Evolutionary conservation across 2,888 invertebrate species (phyloP).

Genomic region (Fissipunctia ypsillon): DNA sequence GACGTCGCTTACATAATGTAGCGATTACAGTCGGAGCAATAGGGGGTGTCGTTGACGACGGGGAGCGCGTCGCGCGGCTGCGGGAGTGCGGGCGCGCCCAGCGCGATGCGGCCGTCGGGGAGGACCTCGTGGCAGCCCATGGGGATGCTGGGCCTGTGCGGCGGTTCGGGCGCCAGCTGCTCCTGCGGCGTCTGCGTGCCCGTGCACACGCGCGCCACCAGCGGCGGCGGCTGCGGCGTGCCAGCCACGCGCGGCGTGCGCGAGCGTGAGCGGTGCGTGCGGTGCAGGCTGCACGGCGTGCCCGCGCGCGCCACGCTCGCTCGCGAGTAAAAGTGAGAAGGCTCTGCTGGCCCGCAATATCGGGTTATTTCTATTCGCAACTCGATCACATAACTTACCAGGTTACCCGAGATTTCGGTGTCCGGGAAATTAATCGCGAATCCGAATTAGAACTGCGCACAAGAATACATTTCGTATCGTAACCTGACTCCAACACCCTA

Average conservation of each 20-base stretch:
- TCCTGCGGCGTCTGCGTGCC: constrained; percentile 80
- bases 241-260: constrained; percentile 84
- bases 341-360: constrained; percentile 86
- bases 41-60: constrained; percentile 91
- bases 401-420: constrained; percentile 22
- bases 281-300: constrained; percentile 91
- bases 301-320: constrained; percentile 94
- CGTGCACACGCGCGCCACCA: constrained; percentile 83
- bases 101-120: constrained; percentile 88
- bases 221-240: constrained; percentile 79
- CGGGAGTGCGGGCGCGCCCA: constrained; percentile 78
- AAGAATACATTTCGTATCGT: constrained; percentile 16
- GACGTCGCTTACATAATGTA: constrained; percentile 95
- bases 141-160: constrained; percentile 89
- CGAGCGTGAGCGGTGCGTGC: constrained; percentile 85
- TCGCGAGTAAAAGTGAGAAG: constrained; percentile 93
- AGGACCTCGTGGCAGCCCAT: constrained; percentile 89
- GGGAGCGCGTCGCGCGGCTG: constrained; percentile 79
- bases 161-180: constrained; percentile 78
- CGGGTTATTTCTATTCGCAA: constrained; percentile 77
- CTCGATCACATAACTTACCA: constrained; percentile 50
- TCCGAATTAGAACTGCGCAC: constrained; percentile 28
- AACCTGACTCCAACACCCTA: constrained; percentile 32
- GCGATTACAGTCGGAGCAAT: constrained; percentile 96
- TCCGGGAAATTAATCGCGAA: constrained; percentile 17